Evolutionary conservation across 1,140 invertebrate species (phyloP).

Genomic region (Heliconius melpomene): DNA sequence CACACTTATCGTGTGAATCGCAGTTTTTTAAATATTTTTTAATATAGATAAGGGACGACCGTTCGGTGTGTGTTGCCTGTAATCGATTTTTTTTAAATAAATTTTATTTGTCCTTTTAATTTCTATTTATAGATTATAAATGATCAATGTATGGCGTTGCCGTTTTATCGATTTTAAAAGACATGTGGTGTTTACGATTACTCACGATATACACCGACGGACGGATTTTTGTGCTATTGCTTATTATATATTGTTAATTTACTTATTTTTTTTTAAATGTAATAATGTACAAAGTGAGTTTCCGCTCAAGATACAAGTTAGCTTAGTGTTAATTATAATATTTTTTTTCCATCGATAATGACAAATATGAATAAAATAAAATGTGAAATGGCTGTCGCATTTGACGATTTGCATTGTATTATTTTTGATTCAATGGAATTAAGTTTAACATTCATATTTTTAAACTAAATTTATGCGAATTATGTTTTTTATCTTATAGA

Average conservation of each 20-base stretch:
- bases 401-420: conserved; percentile 18
- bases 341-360: conserved; percentile 63
- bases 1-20: conserved; percentile 39
- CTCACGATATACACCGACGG: conserved; percentile 39
- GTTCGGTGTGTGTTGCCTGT: conserved; percentile 42
- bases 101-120: conserved; percentile 39
- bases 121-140: conserved; percentile 14
- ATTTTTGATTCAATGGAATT: background rate
- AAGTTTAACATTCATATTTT: background rate
- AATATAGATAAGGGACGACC: conserved; percentile 58
- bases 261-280: conserved; percentile 57
- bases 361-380: conserved; percentile 63
- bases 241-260: conserved; percentile 54
- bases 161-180: conserved; percentile 49
- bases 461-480: background rate
- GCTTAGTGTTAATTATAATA: conserved; percentile 68
- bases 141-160: background rate
- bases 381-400: conserved; percentile 49
- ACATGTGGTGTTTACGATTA: conserved; percentile 42
- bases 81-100: conserved; percentile 40
- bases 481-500: background rate
- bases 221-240: conserved; percentile 63
- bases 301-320: conserved; percentile 74
- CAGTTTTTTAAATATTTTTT: conserved; percentile 45
- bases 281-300: conserved; percentile 79